These are phyloP conservation scores for Nannoperca australis DNA, from an alignment of 2,797 vertebrate species.

Conservation along the genomic window DNA sequence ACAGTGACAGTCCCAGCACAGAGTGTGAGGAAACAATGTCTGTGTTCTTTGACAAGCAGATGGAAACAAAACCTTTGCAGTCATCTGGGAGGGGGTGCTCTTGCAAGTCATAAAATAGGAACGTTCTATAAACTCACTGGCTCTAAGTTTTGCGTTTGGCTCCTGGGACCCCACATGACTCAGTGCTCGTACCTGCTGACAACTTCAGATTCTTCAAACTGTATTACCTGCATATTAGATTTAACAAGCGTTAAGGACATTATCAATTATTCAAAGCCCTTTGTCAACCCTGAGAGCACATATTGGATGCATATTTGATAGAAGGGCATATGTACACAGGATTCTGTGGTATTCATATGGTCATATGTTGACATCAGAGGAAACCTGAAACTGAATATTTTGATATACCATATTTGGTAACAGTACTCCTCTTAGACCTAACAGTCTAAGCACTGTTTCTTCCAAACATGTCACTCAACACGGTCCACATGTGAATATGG, in stretches of 20 bases:
- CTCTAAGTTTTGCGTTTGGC: background rate
- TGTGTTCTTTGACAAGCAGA: constrained; percentile 20
- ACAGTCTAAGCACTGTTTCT: background rate
- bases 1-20: background rate
- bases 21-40: constrained; percentile 17
- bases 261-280: background rate
- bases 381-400: constrained; percentile 2
- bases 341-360: constrained; percentile 1
- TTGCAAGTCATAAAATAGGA: background rate
- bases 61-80: constrained; percentile 12
- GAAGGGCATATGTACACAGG: constrained; percentile 1
- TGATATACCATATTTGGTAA: constrained; percentile 26
- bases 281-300: background rate
- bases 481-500: background rate
- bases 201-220: background rate
- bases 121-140: background rate
- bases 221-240: background rate
- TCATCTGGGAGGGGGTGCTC: background rate
- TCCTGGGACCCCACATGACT: background rate
- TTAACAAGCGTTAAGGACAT: background rate
- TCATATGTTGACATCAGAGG: background rate
- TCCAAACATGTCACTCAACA: background rate
- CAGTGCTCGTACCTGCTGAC: background rate
- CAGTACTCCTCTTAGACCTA: background rate
- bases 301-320: background rate